Evolutionary conservation across 2,113 vertebrate genomes (phyloP), one percentile per base, ranked within the genome.

Genomic region (Platycercus adscitus): DNA sequence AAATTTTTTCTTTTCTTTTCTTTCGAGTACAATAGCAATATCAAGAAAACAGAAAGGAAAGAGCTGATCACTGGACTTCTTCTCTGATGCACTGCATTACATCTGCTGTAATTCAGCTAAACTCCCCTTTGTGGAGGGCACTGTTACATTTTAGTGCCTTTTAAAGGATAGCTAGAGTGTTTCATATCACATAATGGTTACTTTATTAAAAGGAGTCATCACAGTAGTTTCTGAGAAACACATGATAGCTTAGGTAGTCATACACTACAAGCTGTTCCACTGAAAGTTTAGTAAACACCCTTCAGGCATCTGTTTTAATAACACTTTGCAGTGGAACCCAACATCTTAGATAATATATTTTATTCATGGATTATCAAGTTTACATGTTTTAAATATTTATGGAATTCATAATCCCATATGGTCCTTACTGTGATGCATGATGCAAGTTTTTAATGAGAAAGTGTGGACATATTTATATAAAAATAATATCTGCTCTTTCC

Each of bases 351-450:
- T 50, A 88, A 68, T 24, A 73, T 81, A 75, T 92, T 97, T 97
- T 89, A 92, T 96, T 97, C 11, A 91, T 85, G 41, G 31, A 79
- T 95, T 86, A 53, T 81, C 55, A 58, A 65, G 76, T 55, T 86
- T 93, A 53, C 8, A 16, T 39, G 8, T 76, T 78, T 92, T 64
- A 94, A 96, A 89, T 92, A 93, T 94, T 95, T 83, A 94, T 89
- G 33, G 23, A 31, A 81, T 53, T 92, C 44, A n/a, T 43, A 79
- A 65, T 46, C 35, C 41, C 46, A 39, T 3, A 6, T 69, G 23
- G 26, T 83, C 37, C 13, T 75, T 82, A 33, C 47, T 81, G 20
- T 56, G 75, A 43, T 56, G 19, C 23, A 24, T 21, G 31, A 72
- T 61, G 17, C 19, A 68, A 80, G 6, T 25, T 19, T 60, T 88